Evolutionary conservation across 2,113 vertebrate species (phyloP), one percentile per base, ranked within the genome.

Genomic region (Conger conger): DNA sequence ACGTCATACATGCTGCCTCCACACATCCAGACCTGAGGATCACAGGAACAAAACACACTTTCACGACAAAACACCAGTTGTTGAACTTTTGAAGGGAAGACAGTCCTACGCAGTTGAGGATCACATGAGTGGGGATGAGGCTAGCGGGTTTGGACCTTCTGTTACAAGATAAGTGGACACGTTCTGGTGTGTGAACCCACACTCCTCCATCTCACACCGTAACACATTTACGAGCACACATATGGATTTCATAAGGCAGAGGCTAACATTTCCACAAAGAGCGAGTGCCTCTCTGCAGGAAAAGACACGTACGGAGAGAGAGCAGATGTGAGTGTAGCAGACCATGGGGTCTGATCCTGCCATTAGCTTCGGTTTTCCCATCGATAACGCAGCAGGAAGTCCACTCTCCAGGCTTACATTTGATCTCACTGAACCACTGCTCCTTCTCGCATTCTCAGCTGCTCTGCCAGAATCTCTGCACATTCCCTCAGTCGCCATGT

Each of bases 1-100:
- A 97, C 96, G 35, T 97, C 97, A 87, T 96, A 97, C 97, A 97
- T 97, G 87, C 96, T 96, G 85, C 97, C 97, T 86, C 97, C 97
- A 40, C 97, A 97, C 97, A 97, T 97, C 97, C 97, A 97, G 27
- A 97, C 96, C 97, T 97, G 87, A 16, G 15, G 54, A 57, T 17
- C 18, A 57, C 54, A 57, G 15, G 15, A 16, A 57, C 18, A 9
- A 3, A 16, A 53, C 50, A 53, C 16, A 53, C 7, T 18, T 57
- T 57, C 2, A 57, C 13, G 1, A 11, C 54, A 3, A 20, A n/a
- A n/a, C n/a, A n/a, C n/a, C n/a, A n/a, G n/a, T n/a, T n/a, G n/a
- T 3, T 57, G 15, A 3, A 16, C 18, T 57, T 57, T 3, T 57
- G 15, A 57, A 57, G 4, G 13, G 1, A 57, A 9, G 15, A 57